Conservation (phyloP, 2,797 vertebrate species). For the Rhadinocentrus ornatus region DNA sequence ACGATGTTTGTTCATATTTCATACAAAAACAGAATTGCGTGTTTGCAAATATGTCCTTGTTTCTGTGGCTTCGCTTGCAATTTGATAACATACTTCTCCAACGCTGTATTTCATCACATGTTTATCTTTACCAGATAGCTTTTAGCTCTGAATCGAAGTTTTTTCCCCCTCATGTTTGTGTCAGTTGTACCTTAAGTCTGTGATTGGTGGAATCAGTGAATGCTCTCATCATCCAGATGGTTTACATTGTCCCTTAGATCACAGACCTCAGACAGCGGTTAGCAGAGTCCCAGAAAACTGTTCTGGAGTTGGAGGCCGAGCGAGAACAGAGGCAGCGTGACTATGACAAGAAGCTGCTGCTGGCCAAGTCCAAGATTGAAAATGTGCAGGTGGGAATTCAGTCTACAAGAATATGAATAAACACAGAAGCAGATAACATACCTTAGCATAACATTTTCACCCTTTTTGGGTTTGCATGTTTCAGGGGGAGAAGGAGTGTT, state of each 20-base stretch:
- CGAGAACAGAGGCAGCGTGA: slow-evolving; percentile 94
- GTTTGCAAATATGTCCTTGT: slow-evolving; percentile 39
- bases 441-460: slow-evolving; percentile 1
- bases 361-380: slow-evolving; percentile 97
- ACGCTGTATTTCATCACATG: background rate
- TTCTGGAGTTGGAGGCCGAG: slow-evolving; percentile 89
- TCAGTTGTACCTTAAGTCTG: background rate
- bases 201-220: background rate
- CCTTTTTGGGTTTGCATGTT: slow-evolving; percentile 13
- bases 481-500: slow-evolving; percentile 92
- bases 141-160: background rate
- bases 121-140: slow-evolving; percentile 28
- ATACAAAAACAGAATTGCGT: slow-evolving; percentile 51
- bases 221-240: slow-evolving; percentile 1
- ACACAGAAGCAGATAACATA: background rate
- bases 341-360: slow-evolving; percentile 95
- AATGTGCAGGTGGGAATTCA: slow-evolving; percentile 90
- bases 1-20: slow-evolving; percentile 56
- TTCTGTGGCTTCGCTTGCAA: slow-evolving; percentile 41
- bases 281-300: slow-evolving; percentile 88
- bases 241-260: slow-evolving; percentile 80
- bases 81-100: slow-evolving; percentile 34
- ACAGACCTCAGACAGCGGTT: slow-evolving; percentile 93
- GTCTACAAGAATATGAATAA: background rate
- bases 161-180: slow-evolving; percentile 4